Evolutionary conservation across 2,113 vertebrate genomes (phyloP).

Genomic region (Entosphenus tridentatus): DNA sequence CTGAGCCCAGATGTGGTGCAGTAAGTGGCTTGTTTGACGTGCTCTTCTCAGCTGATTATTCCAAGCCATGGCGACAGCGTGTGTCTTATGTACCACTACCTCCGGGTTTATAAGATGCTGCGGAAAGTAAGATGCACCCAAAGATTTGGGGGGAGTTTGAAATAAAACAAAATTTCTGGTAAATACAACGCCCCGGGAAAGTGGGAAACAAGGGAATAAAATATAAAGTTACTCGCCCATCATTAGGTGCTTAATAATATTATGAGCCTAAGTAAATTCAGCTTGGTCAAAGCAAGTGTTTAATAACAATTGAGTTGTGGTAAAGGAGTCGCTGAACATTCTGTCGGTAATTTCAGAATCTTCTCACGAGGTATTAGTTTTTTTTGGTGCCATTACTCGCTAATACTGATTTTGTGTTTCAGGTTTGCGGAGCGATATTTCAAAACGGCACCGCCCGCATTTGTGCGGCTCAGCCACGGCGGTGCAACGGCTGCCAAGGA

Average conservation of each 20-base stretch:
- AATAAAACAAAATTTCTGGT: too few species aligned
- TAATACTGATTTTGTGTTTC: neutral
- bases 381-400: too few species aligned
- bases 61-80: neutral
- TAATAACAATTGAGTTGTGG: too few species aligned
- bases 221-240: too few species aligned
- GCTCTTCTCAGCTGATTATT: neutral
- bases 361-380: too few species aligned
- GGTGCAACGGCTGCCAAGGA: constrained; percentile 55
- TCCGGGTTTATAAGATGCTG: neutral
- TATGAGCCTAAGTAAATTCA: too few species aligned
- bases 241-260: too few species aligned
- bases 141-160: neutral
- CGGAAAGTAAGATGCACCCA: too few species aligned
- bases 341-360: too few species aligned
- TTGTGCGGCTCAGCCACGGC: constrained; percentile 79
- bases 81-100: neutral
- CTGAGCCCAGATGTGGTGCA: constrained; percentile 51
- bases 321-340: too few species aligned
- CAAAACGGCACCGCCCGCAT: constrained; percentile 49
- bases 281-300: too few species aligned
- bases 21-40: constrained; percentile 30
- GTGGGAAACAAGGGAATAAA: too few species aligned
- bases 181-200: neutral
- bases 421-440: constrained; percentile 84